A percentile compares a stretch with the other conserved stretches of the same genome.
These are phyloP conservation scores for Cosmorhoe ocellata DNA, from an alignment of 2,888 invertebrate species.

Conservation along the genomic window DNA sequence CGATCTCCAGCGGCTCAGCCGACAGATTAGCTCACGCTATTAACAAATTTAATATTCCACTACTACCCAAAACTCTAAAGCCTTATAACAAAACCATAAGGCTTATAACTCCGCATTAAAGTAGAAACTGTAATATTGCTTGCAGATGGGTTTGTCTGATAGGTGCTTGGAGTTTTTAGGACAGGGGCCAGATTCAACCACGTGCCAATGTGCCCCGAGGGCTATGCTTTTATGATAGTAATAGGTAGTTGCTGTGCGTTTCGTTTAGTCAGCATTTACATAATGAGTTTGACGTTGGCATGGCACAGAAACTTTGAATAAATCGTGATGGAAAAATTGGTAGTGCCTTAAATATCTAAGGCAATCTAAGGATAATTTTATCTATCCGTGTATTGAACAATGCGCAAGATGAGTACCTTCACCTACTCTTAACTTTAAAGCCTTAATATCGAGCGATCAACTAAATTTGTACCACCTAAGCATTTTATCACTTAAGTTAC, in stretches of 20 bases:
- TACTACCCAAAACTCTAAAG: constrained; percentile 16
- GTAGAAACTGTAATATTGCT: constrained; percentile 31
- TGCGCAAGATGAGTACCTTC: too few relatives aligned
- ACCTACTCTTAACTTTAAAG: too few relatives aligned
- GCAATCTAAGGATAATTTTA: too few relatives aligned
- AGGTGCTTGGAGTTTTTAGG: constrained; percentile 75
- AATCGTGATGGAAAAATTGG: background rate
- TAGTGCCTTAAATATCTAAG: too few relatives aligned
- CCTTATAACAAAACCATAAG: constrained; percentile 32
- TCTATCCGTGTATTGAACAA: too few relatives aligned
- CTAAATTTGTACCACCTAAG: too few relatives aligned
- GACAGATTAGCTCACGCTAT: constrained; percentile 77
- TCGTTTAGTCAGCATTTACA: constrained; percentile 34
- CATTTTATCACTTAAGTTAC: too few relatives aligned
- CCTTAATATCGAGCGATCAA: too few relatives aligned
- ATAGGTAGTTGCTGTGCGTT: constrained; percentile 38
- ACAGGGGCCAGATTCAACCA: constrained; percentile 65
- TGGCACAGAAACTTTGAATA: background rate
- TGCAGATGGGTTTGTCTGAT: constrained; percentile 65
- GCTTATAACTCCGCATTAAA: constrained; percentile 31
- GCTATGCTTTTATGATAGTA: constrained; percentile 36
- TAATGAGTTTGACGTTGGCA: constrained; percentile 23
- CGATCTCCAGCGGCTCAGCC: constrained; percentile 78
- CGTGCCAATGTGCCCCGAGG: constrained; percentile 63
- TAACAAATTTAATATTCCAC: constrained; percentile 49